Base-by-base conservation (phyloP, 2,797 vertebrate species). In the Momotus momota region DNA sequence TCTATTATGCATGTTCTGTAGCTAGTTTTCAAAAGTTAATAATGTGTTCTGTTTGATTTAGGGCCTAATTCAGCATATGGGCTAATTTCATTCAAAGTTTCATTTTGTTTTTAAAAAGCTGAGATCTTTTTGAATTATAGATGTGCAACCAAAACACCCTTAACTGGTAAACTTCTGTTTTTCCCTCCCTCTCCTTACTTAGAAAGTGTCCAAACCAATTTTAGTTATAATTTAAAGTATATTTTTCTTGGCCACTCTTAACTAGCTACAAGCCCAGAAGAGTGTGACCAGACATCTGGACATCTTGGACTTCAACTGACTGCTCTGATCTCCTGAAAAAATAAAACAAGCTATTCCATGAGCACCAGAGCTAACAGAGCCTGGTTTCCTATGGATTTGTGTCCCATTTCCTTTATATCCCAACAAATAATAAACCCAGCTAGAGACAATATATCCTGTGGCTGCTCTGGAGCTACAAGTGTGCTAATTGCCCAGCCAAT, bases 221-320 rank as follows among this genome's bases (percentile, higher is more conserved):
- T 88, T 69, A 78, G 91, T 93, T 94, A 38, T 79, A 94, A 92
- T 88, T 94, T 93, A 94, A 92, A 92, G 93, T 62, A 17, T 97
- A 89, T 96, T 96, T 95, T 95, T 90, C 89, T 97, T 97, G 96
- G 96, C 94, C 85, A 66, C 65, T 94, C 72, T 52, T 90, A 96
- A 95, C 87, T 88, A 96, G 65, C 72, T 96, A 71, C 75, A 88
- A 97, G 69, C 89, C 89, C 85, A 86, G 72, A 88, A 93, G 89
- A 96, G 91, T 96, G 94, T 91, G 96, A 96, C 93, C 86, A 96
- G 96, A 96, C 96, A 97, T 97, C 96, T 97, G 95, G 96, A 96
- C 94, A 95, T 96, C 89, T 96, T 96, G 96, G 95, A 96, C 95
- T 94, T 96, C 94, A 94, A 9, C 86, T 96, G 94, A 88, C 89